These are phyloP conservation scores for Ptychodera flava DNA, from an alignment of 35 echinoderm and acorn worm species.

Conservation along the genomic window DNA sequence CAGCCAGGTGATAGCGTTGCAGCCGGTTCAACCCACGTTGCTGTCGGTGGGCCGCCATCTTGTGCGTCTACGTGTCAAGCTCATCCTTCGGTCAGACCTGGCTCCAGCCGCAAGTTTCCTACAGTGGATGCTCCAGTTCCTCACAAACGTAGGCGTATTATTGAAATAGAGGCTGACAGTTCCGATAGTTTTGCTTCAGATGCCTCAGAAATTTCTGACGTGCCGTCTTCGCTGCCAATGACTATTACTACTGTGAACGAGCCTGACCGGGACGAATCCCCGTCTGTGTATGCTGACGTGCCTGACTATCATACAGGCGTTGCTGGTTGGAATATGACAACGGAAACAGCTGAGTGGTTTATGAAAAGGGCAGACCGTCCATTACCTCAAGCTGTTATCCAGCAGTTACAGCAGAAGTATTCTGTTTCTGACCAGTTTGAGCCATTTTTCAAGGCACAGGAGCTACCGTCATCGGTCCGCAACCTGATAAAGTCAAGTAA, in stretches of 20 bases:
- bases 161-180: background rate
- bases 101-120: background rate
- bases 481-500: background rate
- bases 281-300: background rate
- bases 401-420: background rate
- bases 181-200: background rate
- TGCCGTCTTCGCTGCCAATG: background rate
- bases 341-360: background rate
- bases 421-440: background rate
- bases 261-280: background rate
- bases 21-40: background rate
- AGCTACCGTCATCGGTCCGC: background rate
- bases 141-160: background rate
- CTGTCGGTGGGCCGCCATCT: background rate
- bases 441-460: background rate
- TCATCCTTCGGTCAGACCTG: background rate
- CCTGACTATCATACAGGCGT: background rate
- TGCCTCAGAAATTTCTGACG: background rate
- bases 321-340: background rate
- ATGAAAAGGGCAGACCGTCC: background rate
- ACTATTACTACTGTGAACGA: background rate
- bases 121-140: background rate
- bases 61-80: background rate
- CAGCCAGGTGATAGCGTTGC: background rate
- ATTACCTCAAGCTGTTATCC: background rate